Base-by-base conservation (phyloP, 2,797 vertebrate genomes). In the Rhadinocentrus ornatus region DNA sequence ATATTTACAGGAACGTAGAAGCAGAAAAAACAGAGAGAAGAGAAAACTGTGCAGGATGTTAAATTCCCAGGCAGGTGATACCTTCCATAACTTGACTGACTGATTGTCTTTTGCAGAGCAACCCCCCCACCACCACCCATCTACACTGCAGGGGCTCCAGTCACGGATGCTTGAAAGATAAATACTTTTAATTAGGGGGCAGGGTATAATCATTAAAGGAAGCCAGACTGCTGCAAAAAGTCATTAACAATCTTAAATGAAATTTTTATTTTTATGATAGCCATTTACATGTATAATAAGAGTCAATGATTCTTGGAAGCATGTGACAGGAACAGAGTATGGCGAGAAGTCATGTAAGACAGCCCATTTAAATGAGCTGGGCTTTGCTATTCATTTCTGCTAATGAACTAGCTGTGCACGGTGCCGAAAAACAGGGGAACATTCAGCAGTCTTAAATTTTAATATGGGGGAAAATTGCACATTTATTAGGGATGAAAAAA, bases 211-310 rank as follows among this genome's bases (percentile, higher is more conserved):
- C 97, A 99, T 99, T 99, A 99, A 99, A 97, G 96, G 96, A 97
- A 98, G 96, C 96, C 96, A 97, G 96, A 96, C 96, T 97, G 97
- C 96, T 97, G 96, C 95, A 95, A 86, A 95, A 98, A 98, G 96
- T 97, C 97, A 98, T 99, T 99, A 99, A 99, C 97, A 99, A 98
- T 98, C 97, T 98, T 98, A 99, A 99, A 99, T 99, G 97, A 99
- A 99, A 99, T 98, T 99, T 99, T 99, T 99, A 99, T 99, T 99
- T 99, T 99, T 99, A 99, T 99, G 98, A 99, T 98, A 97, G 97
- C 97, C 97, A 99, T 99, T 99, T 99, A 98, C 97, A 98, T 98
- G 97, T 99, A 97, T 99, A 98, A 99, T 99, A 98, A 97, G 97
- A 99, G 96, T 97, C 98, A 97, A 98, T 99, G 98, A 98, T 99